A percentile compares a stretch with the other conserved stretches of the same genome.
Evolutionary conservation across 2,888 invertebrate genomes (phyloP).

Genomic region (Copidosoma aretas): DNA sequence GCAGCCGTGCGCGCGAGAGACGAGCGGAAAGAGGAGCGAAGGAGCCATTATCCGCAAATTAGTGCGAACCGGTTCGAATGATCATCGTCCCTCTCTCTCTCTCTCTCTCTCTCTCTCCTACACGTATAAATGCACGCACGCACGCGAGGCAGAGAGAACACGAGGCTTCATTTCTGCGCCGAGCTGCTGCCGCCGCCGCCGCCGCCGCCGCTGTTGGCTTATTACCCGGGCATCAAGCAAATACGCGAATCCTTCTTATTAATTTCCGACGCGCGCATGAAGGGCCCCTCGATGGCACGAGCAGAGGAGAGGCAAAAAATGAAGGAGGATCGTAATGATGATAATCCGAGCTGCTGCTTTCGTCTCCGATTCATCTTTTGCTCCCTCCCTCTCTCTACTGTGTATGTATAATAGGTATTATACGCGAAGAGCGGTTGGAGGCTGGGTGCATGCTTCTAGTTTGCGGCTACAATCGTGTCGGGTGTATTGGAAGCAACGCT

Average conservation of each 20-base stretch:
- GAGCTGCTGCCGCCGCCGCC: slow-evolving; percentile 9
- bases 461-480: slow-evolving; percentile 31
- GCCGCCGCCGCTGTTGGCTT: slow-evolving; percentile 25
- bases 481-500: background rate
- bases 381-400: no score
- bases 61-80: slow-evolving; percentile 43
- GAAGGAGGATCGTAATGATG: background rate
- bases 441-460: slow-evolving; percentile 11
- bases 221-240: slow-evolving; percentile 40
- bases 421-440: background rate
- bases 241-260: slow-evolving; percentile 41
- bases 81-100: slow-evolving; percentile 31
- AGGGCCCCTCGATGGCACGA: background rate
- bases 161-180: slow-evolving; percentile 1
- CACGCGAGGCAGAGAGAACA: slow-evolving; percentile 26
- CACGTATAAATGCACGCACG: background rate
- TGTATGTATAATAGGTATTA: no score
- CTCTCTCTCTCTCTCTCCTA: background rate
- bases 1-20: background rate
- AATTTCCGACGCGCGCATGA: slow-evolving; percentile 38
- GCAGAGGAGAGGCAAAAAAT: background rate
- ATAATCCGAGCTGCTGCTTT: slow-evolving; percentile 11
- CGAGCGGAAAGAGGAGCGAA: slow-evolving; percentile 4
- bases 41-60: slow-evolving; percentile 43
- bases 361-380: slow-evolving; percentile 26